Base-by-base conservation (phyloP, 2,888 invertebrate genomes). In the Sarcophaga subvicina region DNA sequence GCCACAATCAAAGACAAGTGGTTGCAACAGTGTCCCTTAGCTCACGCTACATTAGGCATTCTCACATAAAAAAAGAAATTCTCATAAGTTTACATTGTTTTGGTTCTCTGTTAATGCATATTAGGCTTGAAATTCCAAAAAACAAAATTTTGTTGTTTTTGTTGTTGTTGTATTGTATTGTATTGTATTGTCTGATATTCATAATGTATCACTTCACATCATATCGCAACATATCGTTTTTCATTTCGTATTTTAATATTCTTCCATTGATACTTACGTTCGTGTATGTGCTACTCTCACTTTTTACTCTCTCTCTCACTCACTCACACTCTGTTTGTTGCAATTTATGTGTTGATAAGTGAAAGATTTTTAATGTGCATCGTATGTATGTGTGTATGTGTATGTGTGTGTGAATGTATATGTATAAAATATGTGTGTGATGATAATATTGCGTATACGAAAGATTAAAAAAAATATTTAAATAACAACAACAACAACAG, bases 401-500 rank as follows among this genome's bases (percentile, higher is more conserved):
- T 20, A 1, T 22, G 1, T 27, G 27, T 27, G 37, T 37, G 37
- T 37, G 27, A 27, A 27, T 37, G 6, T 37, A 6, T 37, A 37
- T 37, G 6, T 37, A 37, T 37, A 37, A 37, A 37, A 37, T 37
- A 37, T 6, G 37, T 37, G 2, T 37, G 10, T 37, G 8, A 37
- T 37, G 8, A 37, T 37, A 10, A 10, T 37, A 37, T 8, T 37
- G 8, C 69, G 73, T 83, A 80, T 80, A 27, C 63, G 76, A 76
- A 72, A 80, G 80, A 83, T 86, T 80, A 80, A 83, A 80, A 72
- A 69, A 72, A 83, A 69, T 72, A 47, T 71, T 82, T 79, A 79
- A 85, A 78, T 8, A 37, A 37, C 8, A 37, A 37, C 8, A 37
- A 37, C 37, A 37, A 10, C 37, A 37, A 37, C 37, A 37, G 10